Percentiles rank a stretch among this genome's conserved stretches.
These are phyloP conservation scores for Physocephala rufipes DNA, from an alignment of 2,888 invertebrate genomes.

Conservation along the genomic window DNA sequence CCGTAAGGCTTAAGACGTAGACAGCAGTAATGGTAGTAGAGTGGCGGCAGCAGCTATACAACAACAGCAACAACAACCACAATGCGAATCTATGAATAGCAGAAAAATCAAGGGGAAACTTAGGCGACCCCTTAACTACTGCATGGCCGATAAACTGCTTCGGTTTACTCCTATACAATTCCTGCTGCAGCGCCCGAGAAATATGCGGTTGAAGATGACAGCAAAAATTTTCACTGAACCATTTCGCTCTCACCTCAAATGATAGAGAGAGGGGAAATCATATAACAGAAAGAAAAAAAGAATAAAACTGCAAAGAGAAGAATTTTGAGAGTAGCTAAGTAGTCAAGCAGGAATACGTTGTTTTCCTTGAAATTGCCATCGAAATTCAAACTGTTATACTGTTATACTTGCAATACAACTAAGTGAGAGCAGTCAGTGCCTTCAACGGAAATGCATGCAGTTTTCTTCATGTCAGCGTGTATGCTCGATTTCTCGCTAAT, in stretches of 20 bases:
- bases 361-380: constrained; percentile 2
- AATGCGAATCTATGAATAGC: not conserved
- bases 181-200: too few species aligned
- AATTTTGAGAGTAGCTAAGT: too few species aligned
- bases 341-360: too few species aligned
- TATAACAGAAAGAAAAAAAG: too few species aligned
- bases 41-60: constrained; percentile 3
- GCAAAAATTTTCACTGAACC: not conserved
- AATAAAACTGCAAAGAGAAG: constrained; percentile 30
- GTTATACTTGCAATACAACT: too few species aligned
- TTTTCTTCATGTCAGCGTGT: constrained; percentile 1
- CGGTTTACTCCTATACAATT: too few species aligned
- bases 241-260: not conserved
- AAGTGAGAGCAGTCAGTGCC: not conserved
- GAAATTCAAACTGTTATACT: constrained; percentile 5
- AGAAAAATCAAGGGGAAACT: constrained; percentile 22
- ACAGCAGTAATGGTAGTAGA: not conserved
- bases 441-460: constrained; percentile 24
- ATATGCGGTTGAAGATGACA: too few species aligned
- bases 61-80: constrained; percentile 27
- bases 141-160: too few species aligned
- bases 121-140: not conserved
- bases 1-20: constrained; percentile 3
- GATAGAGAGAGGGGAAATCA: constrained; percentile 16
- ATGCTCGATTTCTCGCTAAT: not conserved